phyloP scores from a whole-genome alignment of 2,797 vertebrate species.

The Eulemur coronatus region DNA sequence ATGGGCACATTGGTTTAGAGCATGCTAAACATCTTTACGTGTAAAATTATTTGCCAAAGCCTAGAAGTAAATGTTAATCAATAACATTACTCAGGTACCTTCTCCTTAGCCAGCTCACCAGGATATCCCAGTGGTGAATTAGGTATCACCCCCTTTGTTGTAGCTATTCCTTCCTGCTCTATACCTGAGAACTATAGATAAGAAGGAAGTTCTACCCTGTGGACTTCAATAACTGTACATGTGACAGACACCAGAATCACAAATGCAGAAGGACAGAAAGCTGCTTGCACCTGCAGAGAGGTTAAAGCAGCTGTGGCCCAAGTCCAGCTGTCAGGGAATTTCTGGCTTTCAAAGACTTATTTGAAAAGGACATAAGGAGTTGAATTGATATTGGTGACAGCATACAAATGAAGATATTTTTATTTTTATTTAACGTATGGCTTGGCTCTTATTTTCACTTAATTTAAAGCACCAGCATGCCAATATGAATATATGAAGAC shows the following conservation, averaged over 20 bases:
- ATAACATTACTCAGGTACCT: background rate
- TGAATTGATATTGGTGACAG: background rate
- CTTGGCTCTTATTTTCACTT: background rate
- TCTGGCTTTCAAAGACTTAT: background rate
- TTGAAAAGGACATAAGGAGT: slow-evolving; percentile 31
- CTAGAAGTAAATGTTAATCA: background rate
- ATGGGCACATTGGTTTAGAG: background rate
- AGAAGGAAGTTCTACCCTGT: slow-evolving; percentile 34
- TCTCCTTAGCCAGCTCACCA: background rate
- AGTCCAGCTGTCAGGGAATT: slow-evolving; percentile 27
- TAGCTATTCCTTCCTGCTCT: background rate
- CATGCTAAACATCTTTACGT: background rate
- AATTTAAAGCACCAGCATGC: slow-evolving; percentile 39
- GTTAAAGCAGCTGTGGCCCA: background rate
- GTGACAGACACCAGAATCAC: slow-evolving; percentile 47
- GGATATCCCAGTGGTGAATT: background rate
- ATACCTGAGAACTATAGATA: slow-evolving; percentile 58
- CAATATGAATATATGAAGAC: background rate
- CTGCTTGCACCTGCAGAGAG: slow-evolving; percentile 46
- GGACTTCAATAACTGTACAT: background rate
- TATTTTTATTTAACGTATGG: slow-evolving; percentile 16
- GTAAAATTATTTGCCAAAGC: background rate
- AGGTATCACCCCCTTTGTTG: background rate
- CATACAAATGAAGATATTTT: slow-evolving; percentile 40
- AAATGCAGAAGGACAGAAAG: slow-evolving; percentile 56